Conservation (phyloP, 1,140 invertebrate species). For the Bombyx mandarina region DNA sequence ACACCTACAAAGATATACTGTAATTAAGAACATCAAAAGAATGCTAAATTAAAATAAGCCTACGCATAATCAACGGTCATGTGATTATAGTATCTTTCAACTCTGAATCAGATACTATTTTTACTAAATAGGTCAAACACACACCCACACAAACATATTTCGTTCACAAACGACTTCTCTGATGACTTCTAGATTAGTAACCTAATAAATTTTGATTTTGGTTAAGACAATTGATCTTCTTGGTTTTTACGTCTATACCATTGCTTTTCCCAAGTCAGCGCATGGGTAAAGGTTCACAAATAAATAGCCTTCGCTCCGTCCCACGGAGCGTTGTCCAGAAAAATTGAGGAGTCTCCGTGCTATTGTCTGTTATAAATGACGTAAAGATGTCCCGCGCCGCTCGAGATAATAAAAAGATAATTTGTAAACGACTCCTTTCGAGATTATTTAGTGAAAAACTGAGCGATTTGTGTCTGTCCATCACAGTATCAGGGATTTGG, state of each 20-base stretch:
- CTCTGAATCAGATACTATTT: too few relatives aligned
- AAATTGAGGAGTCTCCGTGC: slow-evolving; percentile 29
- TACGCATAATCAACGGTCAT: neutral
- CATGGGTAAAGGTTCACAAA: slow-evolving; percentile 6
- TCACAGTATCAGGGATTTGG: slow-evolving; percentile 12
- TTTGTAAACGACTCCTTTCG: slow-evolving; percentile 33
- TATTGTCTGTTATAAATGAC: slow-evolving; percentile 29
- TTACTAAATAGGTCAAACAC: too few relatives aligned
- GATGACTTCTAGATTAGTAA: too few relatives aligned
- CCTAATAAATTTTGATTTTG: too few relatives aligned
- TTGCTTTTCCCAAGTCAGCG: too few relatives aligned
- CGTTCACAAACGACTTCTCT: too few relatives aligned
- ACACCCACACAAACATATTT: too few relatives aligned
- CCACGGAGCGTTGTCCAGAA: slow-evolving; percentile 13
- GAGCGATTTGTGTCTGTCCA: slow-evolving; percentile 29
- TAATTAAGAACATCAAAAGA: neutral
- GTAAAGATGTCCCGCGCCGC: slow-evolving; percentile 20
- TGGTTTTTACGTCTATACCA: too few relatives aligned
- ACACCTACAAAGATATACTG: too few relatives aligned
- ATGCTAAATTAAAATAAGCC: neutral
- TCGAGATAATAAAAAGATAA: slow-evolving; percentile 36
- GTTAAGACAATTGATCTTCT: too few relatives aligned
- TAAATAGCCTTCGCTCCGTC: slow-evolving; percentile 16
- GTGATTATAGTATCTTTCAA: neutral
- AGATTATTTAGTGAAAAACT: slow-evolving; percentile 30